phyloP scores from a whole-genome alignment of 2,888 invertebrate species.

The Tipula lateralis region DNA sequence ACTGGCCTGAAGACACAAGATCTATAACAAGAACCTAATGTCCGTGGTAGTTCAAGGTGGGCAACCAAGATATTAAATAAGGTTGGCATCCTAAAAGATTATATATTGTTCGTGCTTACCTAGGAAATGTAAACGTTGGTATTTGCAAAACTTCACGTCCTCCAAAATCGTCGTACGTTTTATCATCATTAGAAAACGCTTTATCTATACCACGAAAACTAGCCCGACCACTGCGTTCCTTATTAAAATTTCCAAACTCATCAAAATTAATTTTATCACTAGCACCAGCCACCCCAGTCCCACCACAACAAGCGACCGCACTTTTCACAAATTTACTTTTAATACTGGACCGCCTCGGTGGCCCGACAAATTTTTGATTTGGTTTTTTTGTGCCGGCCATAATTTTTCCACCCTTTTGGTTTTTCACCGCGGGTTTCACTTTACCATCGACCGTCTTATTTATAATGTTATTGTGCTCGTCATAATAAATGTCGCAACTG shows the following conservation, averaged over 20 bases:
- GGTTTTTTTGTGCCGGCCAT: neutral
- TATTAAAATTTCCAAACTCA: neutral
- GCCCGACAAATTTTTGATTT: neutral
- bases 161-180: neutral
- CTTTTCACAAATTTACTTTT: neutral
- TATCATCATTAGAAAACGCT: neutral
- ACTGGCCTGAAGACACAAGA: too few species aligned
- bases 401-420: neutral
- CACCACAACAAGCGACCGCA: neutral
- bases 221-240: neutral
- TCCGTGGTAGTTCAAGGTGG: too few species aligned
- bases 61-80: neutral
- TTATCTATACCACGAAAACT: neutral
- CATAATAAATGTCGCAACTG: neutral
- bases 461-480: neutral
- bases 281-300: neutral
- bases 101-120: too few species aligned
- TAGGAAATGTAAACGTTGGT: conserved; percentile 27
- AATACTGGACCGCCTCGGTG: neutral
- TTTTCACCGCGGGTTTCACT: neutral
- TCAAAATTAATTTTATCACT: neutral
- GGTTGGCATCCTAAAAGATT: too few species aligned
- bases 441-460: neutral
- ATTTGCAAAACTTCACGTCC: conserved; percentile 26
- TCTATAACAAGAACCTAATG: too few species aligned